Evolutionary conservation across 2,888 invertebrate genomes (phyloP).

Genomic region (Parnassius orleans): DNA sequence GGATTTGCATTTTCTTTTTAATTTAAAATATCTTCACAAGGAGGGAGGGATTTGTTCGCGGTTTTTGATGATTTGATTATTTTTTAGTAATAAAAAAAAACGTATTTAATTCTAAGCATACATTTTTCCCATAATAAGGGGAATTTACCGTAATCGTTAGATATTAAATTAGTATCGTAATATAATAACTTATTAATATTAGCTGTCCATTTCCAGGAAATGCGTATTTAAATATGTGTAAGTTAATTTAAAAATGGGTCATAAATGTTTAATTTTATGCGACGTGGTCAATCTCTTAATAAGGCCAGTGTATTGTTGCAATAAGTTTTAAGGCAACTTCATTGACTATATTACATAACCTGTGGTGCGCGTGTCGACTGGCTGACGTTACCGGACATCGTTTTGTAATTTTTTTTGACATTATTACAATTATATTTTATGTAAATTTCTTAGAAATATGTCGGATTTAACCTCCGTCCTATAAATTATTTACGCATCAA

Average conservation of each 20-base stretch:
- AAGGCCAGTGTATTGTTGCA: conserved; percentile 3
- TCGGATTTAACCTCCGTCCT: background rate
- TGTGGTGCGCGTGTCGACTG: conserved; percentile 11
- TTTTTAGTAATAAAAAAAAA: no score
- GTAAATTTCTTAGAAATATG: conserved; percentile 4
- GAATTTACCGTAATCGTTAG: no score
- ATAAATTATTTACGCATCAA: no score
- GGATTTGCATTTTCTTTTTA: no score
- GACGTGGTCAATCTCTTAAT: conserved; percentile 20
- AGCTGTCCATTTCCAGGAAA: background rate
- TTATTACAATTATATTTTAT: conserved; percentile 7
- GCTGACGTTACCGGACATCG: conserved; percentile 15
- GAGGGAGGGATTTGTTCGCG: no score
- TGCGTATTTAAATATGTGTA: background rate
- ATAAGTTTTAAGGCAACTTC: conserved; percentile 22
- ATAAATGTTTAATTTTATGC: background rate
- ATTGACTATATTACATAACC: conserved; percentile 21
- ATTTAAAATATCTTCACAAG: no score
- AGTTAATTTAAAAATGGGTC: conserved; percentile 10
- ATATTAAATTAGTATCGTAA: no score
- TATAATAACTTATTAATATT: no score
- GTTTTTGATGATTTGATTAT: no score
- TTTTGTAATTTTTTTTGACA: conserved; percentile 19
- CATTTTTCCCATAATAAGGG: no score
- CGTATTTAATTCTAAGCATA: no score